Conservation (phyloP, 2,888 invertebrate species). For the Andrena dorsata region DNA sequence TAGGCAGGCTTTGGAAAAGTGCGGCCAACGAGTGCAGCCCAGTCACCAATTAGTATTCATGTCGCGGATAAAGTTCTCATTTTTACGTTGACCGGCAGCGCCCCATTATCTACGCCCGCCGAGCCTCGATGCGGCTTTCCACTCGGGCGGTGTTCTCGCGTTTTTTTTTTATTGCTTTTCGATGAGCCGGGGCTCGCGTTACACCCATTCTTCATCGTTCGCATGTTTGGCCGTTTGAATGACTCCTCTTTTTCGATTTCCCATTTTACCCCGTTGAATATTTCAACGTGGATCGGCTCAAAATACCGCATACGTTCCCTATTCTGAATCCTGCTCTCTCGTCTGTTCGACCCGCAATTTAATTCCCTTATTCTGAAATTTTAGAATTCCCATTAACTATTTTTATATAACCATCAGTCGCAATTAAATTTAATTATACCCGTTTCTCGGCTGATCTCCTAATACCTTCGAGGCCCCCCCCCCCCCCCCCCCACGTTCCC, state of each 20-base stretch:
- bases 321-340: neutral
- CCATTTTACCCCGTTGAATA: neutral
- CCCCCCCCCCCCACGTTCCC: neutral
- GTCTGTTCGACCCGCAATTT: neutral
- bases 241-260: conserved; percentile 5
- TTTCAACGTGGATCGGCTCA: neutral
- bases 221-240: conserved; percentile 1
- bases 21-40: conserved; percentile 12
- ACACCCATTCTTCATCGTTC: conserved; percentile 7
- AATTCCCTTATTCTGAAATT: neutral
- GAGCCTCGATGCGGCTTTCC: conserved; percentile 21
- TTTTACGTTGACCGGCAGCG: conserved; percentile 34
- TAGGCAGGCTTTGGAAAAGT: conserved; percentile 71
- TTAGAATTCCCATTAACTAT: neutral
- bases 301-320: neutral
- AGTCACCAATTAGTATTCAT: conserved; percentile 60
- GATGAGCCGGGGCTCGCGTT: conserved; percentile 19
- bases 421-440: too few relatives aligned
- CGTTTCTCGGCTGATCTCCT: neutral
- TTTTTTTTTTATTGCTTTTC: conserved; percentile 38
- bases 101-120: conserved; percentile 37
- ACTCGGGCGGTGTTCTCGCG: neutral
- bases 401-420: neutral
- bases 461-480: neutral
- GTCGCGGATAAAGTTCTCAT: conserved; percentile 53